Base-by-base conservation (phyloP, 2,888 invertebrate genomes). In the Chrysolina haemoptera region DNA sequence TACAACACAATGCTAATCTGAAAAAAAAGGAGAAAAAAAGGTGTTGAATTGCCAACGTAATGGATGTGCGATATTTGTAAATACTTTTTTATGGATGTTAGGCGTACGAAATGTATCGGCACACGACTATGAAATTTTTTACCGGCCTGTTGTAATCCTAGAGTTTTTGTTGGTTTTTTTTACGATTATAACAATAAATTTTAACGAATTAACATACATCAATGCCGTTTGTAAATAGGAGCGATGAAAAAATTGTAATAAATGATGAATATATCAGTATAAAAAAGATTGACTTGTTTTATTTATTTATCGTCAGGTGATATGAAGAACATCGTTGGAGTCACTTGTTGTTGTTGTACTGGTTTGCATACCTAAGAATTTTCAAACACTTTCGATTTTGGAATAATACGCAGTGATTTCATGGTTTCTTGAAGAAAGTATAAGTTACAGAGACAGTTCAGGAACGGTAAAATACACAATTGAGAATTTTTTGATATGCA, bases 21-120 rank as follows among this genome's bases (percentile, higher is more conserved):
- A 68, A 62, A 71, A 66, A 71, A 71, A 14, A 59, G 53, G 12
- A 53, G 40, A 41, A 71, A 71, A 71, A 71, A 71, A 72, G 46
- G 72, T 68, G 72, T 68, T 68, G 18, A 71, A 72, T 41, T 63
- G 68, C 48, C 72, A 40, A 67, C 43, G 27, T 62, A 41, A 72
- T 35, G 8, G 35, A 35, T 64, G 63, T 68, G 43, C 53, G 41
- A 53, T 55, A 69, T 63, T 69, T 63, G 62, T 69, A 43, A 59
- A 46, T 46, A 55, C 22, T 71, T 71, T 71, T 64, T 71, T 53
- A 35, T 59, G 14, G n/a, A 12, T 16, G 50, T 64, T 40, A 62
- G 18, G 22, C 22, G 41, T 41, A 48, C 53, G 69, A 73, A 73
- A 18, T 53, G 20, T 53, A 46, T 41, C 53, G 62, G 72, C 72